Evolutionary conservation across 2,113 vertebrate genomes (phyloP).

Genomic region (Oncorhynchus masou): DNA sequence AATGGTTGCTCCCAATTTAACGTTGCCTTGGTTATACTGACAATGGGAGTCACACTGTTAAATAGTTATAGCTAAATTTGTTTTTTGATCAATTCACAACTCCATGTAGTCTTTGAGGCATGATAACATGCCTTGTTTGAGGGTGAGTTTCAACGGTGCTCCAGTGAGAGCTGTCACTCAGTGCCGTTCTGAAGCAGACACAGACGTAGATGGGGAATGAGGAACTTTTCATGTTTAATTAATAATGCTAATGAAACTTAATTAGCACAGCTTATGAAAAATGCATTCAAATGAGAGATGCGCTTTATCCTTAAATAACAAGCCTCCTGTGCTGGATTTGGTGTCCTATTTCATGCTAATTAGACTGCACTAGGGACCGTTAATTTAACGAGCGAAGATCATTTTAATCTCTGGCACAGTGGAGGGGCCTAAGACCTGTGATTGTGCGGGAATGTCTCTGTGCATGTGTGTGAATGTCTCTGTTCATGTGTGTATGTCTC

Average conservation of each 20-base stretch:
- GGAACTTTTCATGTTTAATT: constrained; percentile 79
- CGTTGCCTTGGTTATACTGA: neutral
- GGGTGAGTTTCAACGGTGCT: constrained; percentile 30
- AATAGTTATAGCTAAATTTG: neutral
- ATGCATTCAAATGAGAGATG: constrained; percentile 82
- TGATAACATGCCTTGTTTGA: constrained; percentile 10
- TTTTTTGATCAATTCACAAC: neutral
- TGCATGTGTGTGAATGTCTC: neutral
- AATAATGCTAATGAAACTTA: constrained; percentile 81
- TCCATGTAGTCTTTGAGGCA: constrained; percentile 1
- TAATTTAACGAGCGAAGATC: constrained; percentile 71
- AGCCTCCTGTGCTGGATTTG: constrained; percentile 77
- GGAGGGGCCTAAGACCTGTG: constrained; percentile 34
- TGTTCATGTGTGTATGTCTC: neutral
- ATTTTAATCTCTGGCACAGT: constrained; percentile 66
- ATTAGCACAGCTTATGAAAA: constrained; percentile 81
- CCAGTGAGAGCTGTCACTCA: constrained; percentile 59
- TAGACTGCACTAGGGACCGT: constrained; percentile 70
- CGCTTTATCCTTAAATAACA: constrained; percentile 83
- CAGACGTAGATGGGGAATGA: constrained; percentile 71
- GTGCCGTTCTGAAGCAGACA: constrained; percentile 55
- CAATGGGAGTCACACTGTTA: neutral
- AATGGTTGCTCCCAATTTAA: constrained; percentile 29
- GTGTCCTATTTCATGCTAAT: constrained; percentile 80
- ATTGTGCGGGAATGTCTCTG: neutral